Evolutionary conservation across 2,888 invertebrate species (phyloP).

Genomic region (Ophion ventricosus): DNA sequence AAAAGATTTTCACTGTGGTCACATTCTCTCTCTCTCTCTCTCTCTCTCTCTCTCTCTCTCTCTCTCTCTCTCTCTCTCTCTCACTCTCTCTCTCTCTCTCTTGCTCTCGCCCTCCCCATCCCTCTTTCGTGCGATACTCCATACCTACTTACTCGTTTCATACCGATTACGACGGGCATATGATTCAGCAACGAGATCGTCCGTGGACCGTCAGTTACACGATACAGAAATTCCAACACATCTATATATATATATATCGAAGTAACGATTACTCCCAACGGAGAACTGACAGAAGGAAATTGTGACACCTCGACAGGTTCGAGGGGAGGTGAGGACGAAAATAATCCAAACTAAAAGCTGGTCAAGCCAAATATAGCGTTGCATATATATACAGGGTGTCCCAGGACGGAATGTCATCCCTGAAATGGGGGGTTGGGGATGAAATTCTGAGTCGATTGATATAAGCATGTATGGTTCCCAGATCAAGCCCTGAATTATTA

Average conservation of each 20-base stretch:
- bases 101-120: slow-evolving; percentile 42
- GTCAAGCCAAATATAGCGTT: slow-evolving; percentile 8
- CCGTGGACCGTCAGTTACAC: background rate
- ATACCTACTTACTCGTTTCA: background rate
- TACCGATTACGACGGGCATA: background rate
- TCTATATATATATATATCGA: background rate
- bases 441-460: no score
- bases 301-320: slow-evolving; percentile 4
- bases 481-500: no score
- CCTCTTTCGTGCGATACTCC: background rate
- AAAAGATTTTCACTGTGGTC: slow-evolving; percentile 48
- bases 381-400: background rate
- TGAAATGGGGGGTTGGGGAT: no score
- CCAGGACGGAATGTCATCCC: no score
- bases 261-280: slow-evolving; percentile 8
- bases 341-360: slow-evolving; percentile 15
- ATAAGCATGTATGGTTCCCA: no score
- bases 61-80: slow-evolving; percentile 17
- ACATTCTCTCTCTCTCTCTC: slow-evolving; percentile 10
- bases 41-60: slow-evolving; percentile 33
- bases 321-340: background rate
- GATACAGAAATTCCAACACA: background rate
- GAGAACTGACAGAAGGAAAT: slow-evolving; percentile 2
- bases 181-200: background rate
- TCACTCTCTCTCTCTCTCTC: slow-evolving; percentile 35